Evolutionary conservation across 1,140 invertebrate species (phyloP).

Genomic region (honey bee (Apis mellifera)): DNA sequence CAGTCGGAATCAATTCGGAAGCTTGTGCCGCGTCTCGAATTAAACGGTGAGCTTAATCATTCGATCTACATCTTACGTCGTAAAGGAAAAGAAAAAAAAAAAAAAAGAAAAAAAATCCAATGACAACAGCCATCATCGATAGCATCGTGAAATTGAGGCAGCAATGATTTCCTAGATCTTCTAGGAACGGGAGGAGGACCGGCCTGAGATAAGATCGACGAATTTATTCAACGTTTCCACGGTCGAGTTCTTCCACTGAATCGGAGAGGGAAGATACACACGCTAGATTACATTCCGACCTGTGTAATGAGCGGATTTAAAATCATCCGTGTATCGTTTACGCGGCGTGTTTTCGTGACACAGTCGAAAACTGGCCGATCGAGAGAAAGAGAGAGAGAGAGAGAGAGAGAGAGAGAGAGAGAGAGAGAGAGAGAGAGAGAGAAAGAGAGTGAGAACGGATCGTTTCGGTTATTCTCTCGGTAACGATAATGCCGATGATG

Average conservation of each 20-base stretch:
- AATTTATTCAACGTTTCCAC: constrained; percentile 46
- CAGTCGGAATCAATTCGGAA: not conserved
- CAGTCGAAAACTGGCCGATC: not conserved
- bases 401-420: too few relatives aligned
- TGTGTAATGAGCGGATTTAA: constrained; percentile 51
- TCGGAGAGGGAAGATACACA: constrained; percentile 38
- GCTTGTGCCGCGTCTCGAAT: not conserved
- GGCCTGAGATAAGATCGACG: constrained; percentile 37
- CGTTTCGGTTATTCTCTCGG: constrained; percentile 48
- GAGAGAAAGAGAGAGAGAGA: too few relatives aligned
- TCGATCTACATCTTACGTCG: not conserved
- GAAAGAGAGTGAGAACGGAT: not conserved
- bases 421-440: too few relatives aligned
- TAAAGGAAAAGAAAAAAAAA: too few relatives aligned
- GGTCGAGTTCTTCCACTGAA: constrained; percentile 44
- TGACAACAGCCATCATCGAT: not conserved
- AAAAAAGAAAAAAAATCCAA: too few relatives aligned
- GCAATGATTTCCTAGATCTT: constrained; percentile 41
- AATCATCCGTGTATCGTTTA: constrained; percentile 50
- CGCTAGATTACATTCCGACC: constrained; percentile 43
- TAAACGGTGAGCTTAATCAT: not conserved
- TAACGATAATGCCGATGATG: constrained; percentile 64
- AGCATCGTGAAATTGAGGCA: constrained; percentile 22
- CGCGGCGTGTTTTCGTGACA: constrained; percentile 33
- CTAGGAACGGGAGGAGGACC: not conserved